These are phyloP conservation scores for Diplogasteroides magnus DNA, from an alignment of 1,140 invertebrate species.

Conservation along the genomic window DNA sequence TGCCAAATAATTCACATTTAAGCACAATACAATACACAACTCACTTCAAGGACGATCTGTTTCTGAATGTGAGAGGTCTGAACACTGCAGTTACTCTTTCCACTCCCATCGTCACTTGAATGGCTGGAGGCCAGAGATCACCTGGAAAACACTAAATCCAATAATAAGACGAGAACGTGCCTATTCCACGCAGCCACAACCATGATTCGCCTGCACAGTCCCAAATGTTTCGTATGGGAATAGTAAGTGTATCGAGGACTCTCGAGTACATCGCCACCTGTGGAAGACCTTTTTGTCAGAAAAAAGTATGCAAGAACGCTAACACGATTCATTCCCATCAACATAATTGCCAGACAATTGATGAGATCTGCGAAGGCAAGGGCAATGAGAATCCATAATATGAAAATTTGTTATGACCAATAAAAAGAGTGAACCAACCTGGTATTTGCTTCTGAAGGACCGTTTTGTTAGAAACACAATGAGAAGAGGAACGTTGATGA, in stretches of 20 bases:
- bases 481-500: conserved; percentile 20
- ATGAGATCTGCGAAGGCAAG: conserved; percentile 19
- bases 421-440: conserved; percentile 1
- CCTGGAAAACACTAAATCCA: conserved; percentile 2
- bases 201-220: conserved; percentile 30
- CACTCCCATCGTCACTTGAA: conserved; percentile 22
- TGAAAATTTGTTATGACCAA: neutral
- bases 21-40: neutral
- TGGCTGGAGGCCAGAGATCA: conserved; percentile 13
- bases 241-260: conserved; percentile 12
- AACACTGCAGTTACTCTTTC: conserved; percentile 21
- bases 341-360: conserved; percentile 13
- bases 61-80: conserved; percentile 18
- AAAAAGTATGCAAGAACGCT: neutral
- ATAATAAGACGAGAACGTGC: neutral
- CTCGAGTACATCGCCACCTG: conserved; percentile 17
- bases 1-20: neutral
- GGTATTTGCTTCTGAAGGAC: conserved; percentile 21
- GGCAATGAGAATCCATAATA: neutral
- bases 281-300: neutral
- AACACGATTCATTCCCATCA: conserved; percentile 23
- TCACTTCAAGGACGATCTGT: neutral
- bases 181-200: conserved; percentile 27
- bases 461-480: conserved; percentile 16
- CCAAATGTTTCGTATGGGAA: conserved; percentile 21